Percentiles rank a stretch among this genome's conserved stretches.
Conservation (phyloP, 1,140 invertebrate genomes). For the Thaumetopoea pityocampa region DNA sequence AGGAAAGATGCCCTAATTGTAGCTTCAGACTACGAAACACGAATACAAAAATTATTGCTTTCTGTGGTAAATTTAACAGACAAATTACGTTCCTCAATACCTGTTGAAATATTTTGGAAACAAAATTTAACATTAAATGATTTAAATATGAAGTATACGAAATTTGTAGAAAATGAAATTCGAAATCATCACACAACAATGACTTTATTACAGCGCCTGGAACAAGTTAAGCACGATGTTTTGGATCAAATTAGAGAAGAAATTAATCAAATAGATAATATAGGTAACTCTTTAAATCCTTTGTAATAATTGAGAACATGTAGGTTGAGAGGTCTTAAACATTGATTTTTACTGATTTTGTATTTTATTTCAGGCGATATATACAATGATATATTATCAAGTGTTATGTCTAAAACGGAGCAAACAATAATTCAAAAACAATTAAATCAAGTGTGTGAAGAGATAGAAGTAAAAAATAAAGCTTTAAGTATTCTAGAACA, state of each 20-base stretch:
- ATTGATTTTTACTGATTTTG: neutral
- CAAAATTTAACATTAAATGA: slow-evolving; percentile 56
- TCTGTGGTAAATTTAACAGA: slow-evolving; percentile 48
- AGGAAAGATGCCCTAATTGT: slow-evolving; percentile 46
- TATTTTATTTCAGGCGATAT: slow-evolving; percentile 11
- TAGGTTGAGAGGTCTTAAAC: no score
- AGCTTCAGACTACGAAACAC: slow-evolving; percentile 49
- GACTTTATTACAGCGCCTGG: slow-evolving; percentile 30
- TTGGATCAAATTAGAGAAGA: slow-evolving; percentile 23
- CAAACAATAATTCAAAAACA: slow-evolving; percentile 38
- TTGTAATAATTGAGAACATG: no score
- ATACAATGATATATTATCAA: slow-evolving; percentile 6
- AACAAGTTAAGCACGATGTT: slow-evolving; percentile 38
- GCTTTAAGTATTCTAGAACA: slow-evolving; percentile 33
- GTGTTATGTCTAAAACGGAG: slow-evolving; percentile 24
- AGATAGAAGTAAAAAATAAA: slow-evolving; percentile 39
- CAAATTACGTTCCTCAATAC: slow-evolving; percentile 48
- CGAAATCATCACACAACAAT: slow-evolving; percentile 19
- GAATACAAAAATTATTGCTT: slow-evolving; percentile 52
- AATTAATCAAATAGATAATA: slow-evolving; percentile 3
- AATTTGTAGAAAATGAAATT: slow-evolving; percentile 32
- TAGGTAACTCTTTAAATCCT: no score
- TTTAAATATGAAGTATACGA: slow-evolving; percentile 48
- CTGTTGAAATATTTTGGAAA: slow-evolving; percentile 58
- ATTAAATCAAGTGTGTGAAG: slow-evolving; percentile 27